These are phyloP conservation scores for Maniola jurtina DNA, from an alignment of 1,140 invertebrate species.

Conservation along the genomic window DNA sequence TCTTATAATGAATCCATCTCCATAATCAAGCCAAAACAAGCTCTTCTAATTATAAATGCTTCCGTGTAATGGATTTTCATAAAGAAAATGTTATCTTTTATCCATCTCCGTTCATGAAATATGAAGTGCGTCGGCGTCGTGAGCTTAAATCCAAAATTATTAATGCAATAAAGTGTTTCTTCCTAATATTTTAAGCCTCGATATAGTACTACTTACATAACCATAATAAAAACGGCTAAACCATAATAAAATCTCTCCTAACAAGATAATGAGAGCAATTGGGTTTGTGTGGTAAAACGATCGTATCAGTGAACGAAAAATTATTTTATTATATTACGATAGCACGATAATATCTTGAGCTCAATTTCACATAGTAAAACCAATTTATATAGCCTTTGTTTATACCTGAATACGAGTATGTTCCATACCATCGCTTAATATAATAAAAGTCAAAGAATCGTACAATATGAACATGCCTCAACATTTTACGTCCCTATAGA, in stretches of 20 bases:
- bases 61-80: constrained; percentile 32
- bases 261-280: neutral
- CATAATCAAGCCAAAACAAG: constrained; percentile 32
- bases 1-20: constrained; percentile 30
- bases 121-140: constrained; percentile 6
- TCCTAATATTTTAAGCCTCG: neutral
- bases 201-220: neutral
- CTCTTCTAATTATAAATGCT: constrained; percentile 32
- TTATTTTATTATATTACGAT: too few species aligned
- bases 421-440: too few species aligned
- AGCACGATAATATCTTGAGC: too few species aligned
- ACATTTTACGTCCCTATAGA: too few species aligned
- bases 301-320: neutral
- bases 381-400: too few species aligned
- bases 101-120: constrained; percentile 18
- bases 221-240: too few species aligned
- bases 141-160: constrained; percentile 3
- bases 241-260: neutral
- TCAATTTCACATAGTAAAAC: too few species aligned
- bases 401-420: too few species aligned
- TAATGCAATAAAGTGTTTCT: neutral
- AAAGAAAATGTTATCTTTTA: constrained; percentile 30
- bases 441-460: too few species aligned
- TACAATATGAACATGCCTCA: too few species aligned
- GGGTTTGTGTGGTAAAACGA: neutral